Base-by-base conservation (phyloP, 2,888 invertebrate genomes). In the Notocelia uddmanniana region DNA sequence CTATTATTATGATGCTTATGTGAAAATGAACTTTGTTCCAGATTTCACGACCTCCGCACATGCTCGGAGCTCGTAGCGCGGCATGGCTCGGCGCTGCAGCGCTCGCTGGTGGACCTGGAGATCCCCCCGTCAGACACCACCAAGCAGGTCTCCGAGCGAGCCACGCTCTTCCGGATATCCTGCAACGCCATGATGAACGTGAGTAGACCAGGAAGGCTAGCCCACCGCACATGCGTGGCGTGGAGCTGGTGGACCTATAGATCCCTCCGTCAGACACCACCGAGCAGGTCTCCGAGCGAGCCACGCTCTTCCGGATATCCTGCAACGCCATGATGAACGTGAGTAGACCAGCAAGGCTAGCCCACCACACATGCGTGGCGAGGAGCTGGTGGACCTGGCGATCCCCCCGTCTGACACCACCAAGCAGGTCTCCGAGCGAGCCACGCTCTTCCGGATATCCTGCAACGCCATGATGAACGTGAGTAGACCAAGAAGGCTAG, bases 161-260 rank as follows among this genome's bases (percentile, higher is more conserved):
- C 98, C 5, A 98, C 98, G 15, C 95, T 99, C n/a, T 99, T 99
- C 91, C 95, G 98, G 81, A 98, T 99, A 87, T 98, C 99, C 21
- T 98, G 98, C 76, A 98, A 97, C 90, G 98, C 98, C 68, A 99
- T 99, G 98, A 97, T 99, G 83, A 98, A 98, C 92, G 99, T 93
- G 75, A 90, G 93, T 88, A n/a, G n/a, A n/a, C n/a, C n/a, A n/a
- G n/a, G n/a, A n/a, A 19, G 23, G 8, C 13, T 37, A 13, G 5
- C 26, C 86, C 94, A 99, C 79, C 96, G 97, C 83, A 98, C 98
- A 0, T 99, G 98, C 41, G 97, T 99, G 76, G 95, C 96, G 21
- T 97, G 98, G 82, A 97, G 0, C 94, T 98, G 0, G 95, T 95
- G 15, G 98, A 98, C 82, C 89, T 98, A 62, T 97, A 98, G 85